Percentiles rank a stretch among this genome's conserved stretches.
Conservation (phyloP, 2,888 invertebrate species). For the Auanema freiburgensis region DNA sequence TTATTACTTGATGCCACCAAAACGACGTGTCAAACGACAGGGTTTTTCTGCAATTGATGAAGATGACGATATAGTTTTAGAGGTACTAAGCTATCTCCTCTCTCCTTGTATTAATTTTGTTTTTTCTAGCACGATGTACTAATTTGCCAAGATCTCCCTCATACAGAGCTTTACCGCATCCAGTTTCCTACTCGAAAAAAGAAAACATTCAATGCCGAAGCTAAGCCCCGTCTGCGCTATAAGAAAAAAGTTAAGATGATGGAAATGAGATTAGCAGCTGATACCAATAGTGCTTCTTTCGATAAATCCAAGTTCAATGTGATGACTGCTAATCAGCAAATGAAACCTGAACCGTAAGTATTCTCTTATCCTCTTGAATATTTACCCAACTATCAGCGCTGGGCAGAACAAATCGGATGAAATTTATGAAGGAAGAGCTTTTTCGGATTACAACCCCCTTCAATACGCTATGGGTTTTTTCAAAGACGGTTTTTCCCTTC, state of each 20-base stretch:
- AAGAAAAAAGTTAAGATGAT: conserved; percentile 44
- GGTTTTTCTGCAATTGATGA: neutral
- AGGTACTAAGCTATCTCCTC: conserved; percentile 6
- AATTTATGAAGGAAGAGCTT: conserved; percentile 40
- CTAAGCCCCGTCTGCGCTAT: conserved; percentile 26
- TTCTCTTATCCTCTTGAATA: neutral
- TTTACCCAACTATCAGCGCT: neutral
- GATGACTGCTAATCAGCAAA: neutral
- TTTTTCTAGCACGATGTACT: conserved; percentile 28
- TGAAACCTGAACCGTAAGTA: conserved; percentile 9
- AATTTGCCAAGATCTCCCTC: conserved; percentile 24
- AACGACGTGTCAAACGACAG: neutral
- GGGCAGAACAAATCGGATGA: conserved; percentile 24
- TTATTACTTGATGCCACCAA: neutral
- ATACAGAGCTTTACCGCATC: conserved; percentile 34
- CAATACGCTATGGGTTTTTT: conserved; percentile 29
- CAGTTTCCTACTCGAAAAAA: conserved; percentile 34
- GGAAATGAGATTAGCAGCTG: conserved; percentile 34
- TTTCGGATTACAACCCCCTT: conserved; percentile 24
- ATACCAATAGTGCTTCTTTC: conserved; percentile 29
- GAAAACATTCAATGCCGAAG: conserved; percentile 27
- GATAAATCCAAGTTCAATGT: conserved; percentile 16
- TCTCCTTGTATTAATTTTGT: neutral
- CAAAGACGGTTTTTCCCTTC: conserved; percentile 25
- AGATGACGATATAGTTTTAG: conserved; percentile 11